A percentile compares a stretch with the other conserved stretches of the same genome.
phyloP scores from a whole-genome alignment of 2,888 invertebrate species.

The Phorcus lineatus region DNA sequence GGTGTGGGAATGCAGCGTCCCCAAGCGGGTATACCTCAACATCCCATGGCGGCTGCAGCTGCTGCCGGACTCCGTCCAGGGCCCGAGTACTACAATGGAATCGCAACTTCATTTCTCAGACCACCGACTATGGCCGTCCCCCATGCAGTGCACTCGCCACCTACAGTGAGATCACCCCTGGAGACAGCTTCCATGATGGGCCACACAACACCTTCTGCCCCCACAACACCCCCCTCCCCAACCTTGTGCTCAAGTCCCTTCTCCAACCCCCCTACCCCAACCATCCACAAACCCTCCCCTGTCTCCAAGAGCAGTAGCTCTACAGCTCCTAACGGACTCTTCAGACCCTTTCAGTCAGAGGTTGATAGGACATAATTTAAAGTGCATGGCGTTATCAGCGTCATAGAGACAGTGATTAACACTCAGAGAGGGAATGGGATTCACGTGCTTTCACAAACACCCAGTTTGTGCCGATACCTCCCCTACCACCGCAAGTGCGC shows the following conservation, averaged over 20 bases:
- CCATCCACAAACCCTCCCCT: constrained; percentile 5
- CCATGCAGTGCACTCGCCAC: neutral
- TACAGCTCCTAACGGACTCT: constrained; percentile 40
- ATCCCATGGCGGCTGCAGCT: neutral
- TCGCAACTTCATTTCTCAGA: constrained; percentile 20
- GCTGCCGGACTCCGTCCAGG: constrained; percentile 6
- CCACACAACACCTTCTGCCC: neutral
- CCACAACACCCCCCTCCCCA: neutral
- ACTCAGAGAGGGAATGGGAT: too few species aligned
- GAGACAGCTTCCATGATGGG: constrained; percentile 3
- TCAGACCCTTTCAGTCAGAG: constrained; percentile 38
- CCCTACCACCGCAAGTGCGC: too few species aligned
- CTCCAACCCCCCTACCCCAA: neutral
- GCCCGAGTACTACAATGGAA: neutral
- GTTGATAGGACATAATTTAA: constrained; percentile 30
- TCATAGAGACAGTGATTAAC: neutral
- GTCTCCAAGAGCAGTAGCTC: constrained; percentile 29
- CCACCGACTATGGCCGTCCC: constrained; percentile 1
- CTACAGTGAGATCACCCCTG: constrained; percentile 16
- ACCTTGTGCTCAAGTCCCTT: neutral
- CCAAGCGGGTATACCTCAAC: neutral
- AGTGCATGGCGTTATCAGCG: neutral
- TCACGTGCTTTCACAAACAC: too few species aligned
- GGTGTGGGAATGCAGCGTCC: constrained; percentile 26
- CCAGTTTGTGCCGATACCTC: too few species aligned